phyloP scores from a whole-genome alignment of 2,113 vertebrate genomes.

The Crotalus horridus region DNA sequence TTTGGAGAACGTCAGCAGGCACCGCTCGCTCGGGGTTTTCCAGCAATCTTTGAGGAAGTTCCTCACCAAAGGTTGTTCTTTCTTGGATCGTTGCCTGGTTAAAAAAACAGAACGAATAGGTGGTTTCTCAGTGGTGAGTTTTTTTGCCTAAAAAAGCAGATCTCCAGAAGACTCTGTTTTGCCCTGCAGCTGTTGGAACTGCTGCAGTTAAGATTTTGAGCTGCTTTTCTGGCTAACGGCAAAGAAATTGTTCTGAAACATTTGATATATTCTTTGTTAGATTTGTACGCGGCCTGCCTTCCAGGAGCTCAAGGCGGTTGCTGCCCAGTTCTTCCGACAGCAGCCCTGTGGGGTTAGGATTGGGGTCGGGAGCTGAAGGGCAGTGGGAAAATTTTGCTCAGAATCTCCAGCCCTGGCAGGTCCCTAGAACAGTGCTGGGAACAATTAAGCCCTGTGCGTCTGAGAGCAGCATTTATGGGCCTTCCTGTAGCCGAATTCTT shows the following conservation, averaged over 20 bases:
- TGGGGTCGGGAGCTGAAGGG: background rate
- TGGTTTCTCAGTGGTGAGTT: background rate
- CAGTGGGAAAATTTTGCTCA: background rate
- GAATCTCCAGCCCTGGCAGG: too few species aligned
- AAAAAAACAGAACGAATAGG: background rate
- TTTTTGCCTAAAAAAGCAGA: background rate
- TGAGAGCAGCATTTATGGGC: background rate
- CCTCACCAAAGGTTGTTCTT: background rate
- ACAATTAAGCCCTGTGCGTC: background rate
- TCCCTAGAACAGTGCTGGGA: too few species aligned
- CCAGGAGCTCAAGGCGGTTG: background rate
- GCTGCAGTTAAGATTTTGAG: background rate
- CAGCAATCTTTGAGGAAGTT: background rate
- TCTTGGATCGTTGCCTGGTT: background rate
- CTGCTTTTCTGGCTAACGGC: background rate
- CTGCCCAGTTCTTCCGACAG: background rate
- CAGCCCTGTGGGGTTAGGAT: background rate
- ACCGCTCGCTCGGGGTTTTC: background rate
- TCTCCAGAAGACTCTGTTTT: background rate
- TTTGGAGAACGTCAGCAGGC: background rate
- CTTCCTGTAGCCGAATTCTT: too few species aligned
- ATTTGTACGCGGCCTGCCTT: background rate
- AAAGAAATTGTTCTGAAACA: background rate
- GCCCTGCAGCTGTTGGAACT: background rate
- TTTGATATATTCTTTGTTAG: background rate